Evolutionary conservation across 1,140 invertebrate species (phyloP), one percentile per base, ranked within the genome.

Genomic region (Hyles euphorbiae): DNA sequence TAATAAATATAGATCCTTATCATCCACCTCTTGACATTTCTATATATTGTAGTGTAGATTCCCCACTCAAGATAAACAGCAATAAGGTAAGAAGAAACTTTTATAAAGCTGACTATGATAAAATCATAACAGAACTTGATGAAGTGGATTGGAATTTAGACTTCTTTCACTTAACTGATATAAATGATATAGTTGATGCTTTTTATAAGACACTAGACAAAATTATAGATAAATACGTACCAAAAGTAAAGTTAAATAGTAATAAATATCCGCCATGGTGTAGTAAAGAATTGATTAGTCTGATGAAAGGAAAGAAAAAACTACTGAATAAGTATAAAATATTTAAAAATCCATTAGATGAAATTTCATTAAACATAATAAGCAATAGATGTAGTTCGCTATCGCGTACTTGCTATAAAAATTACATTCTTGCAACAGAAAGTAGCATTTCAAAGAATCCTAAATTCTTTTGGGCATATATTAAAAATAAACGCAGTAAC

Each of bases 31-130:
- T 36, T 7, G 36, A 36, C 7, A 7, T 36, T 36, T 36, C 36
- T 4, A 3, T 36, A 36, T 36, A 3, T 4, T 36, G 3, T 36
- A 7, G 34, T 43, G 12, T 3, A 2, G 8, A 54, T 10, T 11
- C 36, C 3, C 3, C 36, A 36, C 9, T 52, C n/a, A 46, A 51
- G 12, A n/a, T 36, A 22, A 46, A 10, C 4, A 52, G 8, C 43
- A 52, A 43, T 53, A 34, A 3, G n/a, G 6, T 12, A 9, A 45
- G 5, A 11, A 43, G n/a, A 10, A 58, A 58, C 44, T 58, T 58
- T 53, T 12, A 46, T 12, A 58, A 52, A 58, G 57, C 49, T 45
- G 49, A 58, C 40, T 58, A 58, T 45, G 43, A 46, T 9, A 8
- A 33, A 6, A 58, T 51, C 10, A 56, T 34, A 56, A 8, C 57